These are phyloP conservation scores for Microvelia longipes DNA, from an alignment of 1,140 invertebrate species.

Conservation along the genomic window DNA sequence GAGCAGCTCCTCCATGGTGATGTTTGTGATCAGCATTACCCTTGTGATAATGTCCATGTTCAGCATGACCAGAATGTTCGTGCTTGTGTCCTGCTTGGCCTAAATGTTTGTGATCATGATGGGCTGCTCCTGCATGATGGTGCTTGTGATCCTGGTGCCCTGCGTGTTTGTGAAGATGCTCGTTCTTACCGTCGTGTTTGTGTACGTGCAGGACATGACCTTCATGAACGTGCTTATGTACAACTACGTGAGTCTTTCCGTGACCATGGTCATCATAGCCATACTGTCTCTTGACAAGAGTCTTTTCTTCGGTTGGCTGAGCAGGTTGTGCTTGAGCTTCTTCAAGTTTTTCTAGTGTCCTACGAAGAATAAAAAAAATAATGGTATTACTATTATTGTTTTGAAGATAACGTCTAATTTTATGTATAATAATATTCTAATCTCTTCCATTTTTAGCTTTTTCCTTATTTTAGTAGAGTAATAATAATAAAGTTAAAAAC, in stretches of 20 bases:
- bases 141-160: neutral
- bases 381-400: too few species aligned
- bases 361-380: neutral
- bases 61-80: neutral
- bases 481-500: too few species aligned
- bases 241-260: neutral
- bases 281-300: neutral
- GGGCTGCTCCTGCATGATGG: neutral
- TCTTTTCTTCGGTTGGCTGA: neutral
- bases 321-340: neutral
- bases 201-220: neutral
- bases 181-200: neutral
- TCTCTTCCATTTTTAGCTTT: too few species aligned
- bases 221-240: neutral
- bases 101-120: neutral
- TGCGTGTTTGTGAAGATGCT: neutral
- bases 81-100: neutral
- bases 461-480: too few species aligned
- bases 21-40: neutral
- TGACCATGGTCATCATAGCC: conserved; percentile 2
- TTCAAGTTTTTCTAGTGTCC: neutral
- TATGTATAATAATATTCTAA: too few species aligned
- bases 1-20: neutral
- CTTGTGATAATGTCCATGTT: neutral
- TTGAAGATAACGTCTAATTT: too few species aligned